These are phyloP conservation scores for Ctenopoma kingsleyae DNA, from an alignment of 2,797 vertebrate species.

Conservation along the genomic window DNA sequence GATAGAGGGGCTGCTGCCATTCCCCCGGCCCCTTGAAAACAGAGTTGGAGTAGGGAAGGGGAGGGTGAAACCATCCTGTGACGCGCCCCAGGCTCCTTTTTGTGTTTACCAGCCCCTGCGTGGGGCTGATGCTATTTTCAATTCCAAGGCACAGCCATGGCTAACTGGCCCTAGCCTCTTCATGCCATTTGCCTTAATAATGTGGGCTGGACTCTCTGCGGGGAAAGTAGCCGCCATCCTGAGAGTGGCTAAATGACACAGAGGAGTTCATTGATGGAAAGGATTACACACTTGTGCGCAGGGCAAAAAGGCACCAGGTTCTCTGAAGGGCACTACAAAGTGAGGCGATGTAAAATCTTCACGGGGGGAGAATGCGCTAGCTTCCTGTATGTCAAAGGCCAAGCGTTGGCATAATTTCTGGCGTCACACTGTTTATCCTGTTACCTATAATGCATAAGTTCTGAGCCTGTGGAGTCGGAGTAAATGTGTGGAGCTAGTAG, in stretches of 20 bases:
- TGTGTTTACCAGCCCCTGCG: constrained; percentile 80
- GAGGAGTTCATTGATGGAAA: constrained; percentile 83
- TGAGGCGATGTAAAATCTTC: constrained; percentile 57
- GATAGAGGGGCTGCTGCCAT: constrained; percentile 10
- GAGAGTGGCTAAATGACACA: constrained; percentile 82
- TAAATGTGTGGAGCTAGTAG: background rate
- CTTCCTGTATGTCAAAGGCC: constrained; percentile 56
- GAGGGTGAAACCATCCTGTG: constrained; percentile 42
- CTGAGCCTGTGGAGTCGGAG: constrained; percentile 18
- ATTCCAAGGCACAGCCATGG: constrained; percentile 75
- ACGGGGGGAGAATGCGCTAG: constrained; percentile 36
- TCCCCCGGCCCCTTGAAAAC: constrained; percentile 51
- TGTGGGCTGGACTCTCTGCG: constrained; percentile 75
- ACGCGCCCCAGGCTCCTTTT: constrained; percentile 65
- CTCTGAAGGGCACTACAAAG: constrained; percentile 76
- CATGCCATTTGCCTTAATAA: constrained; percentile 83
- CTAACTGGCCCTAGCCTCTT: constrained; percentile 75
- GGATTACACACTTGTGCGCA: constrained; percentile 78
- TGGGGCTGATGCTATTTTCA: constrained; percentile 83
- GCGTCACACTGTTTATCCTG: constrained; percentile 52
- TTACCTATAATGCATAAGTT: constrained; percentile 32
- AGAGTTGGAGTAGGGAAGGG: constrained; percentile 21
- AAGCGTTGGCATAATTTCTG: constrained; percentile 45
- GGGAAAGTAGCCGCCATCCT: constrained; percentile 76
- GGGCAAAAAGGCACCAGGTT: constrained; percentile 63